phyloP scores from a whole-genome alignment of 92 coral and sea anemone species.

The Desmophyllum pertusum region DNA sequence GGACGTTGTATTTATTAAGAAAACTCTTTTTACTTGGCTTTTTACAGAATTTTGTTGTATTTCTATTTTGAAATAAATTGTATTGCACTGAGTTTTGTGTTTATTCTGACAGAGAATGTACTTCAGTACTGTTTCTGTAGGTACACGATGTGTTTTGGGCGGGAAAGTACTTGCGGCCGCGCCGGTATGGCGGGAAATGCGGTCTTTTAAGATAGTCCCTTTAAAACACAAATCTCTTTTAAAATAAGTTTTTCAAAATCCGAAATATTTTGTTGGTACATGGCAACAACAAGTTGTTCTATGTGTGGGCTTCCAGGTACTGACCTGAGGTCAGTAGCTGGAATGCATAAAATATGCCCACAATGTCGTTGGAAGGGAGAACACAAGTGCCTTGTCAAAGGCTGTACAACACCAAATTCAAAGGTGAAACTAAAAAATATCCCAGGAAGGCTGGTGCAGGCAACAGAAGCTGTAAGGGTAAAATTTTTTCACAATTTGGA shows the following conservation, averaged over 20 bases:
- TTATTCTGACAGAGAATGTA: no score
- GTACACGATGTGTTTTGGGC: no score
- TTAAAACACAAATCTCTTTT: neutral
- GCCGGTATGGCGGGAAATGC: no score
- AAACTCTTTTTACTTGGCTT: no score
- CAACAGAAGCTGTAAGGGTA: constrained; percentile 32
- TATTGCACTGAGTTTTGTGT: no score
- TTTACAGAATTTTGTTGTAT: no score
- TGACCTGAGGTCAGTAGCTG: neutral
- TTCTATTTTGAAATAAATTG: no score
- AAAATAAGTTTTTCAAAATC: no score
- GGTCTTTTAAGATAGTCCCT: no score
- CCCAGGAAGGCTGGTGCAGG: constrained; percentile 40
- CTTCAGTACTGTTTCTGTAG: no score
- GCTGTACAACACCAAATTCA: constrained; percentile 41
- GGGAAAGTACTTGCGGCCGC: no score
- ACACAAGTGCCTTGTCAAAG: constrained; percentile 31
- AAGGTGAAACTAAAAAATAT: constrained; percentile 32
- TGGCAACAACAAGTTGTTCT: neutral
- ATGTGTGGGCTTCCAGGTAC: constrained; percentile 20
- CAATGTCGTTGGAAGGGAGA: constrained; percentile 35
- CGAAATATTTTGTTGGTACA: neutral
- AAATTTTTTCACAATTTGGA: constrained; percentile 12
- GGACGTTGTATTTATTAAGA: no score
- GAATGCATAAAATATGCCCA: constrained; percentile 39